Percentiles rank a stretch among this genome's conserved stretches.
Conservation (phyloP, 2,888 invertebrate genomes). For the Eilema sororculum region DNA sequence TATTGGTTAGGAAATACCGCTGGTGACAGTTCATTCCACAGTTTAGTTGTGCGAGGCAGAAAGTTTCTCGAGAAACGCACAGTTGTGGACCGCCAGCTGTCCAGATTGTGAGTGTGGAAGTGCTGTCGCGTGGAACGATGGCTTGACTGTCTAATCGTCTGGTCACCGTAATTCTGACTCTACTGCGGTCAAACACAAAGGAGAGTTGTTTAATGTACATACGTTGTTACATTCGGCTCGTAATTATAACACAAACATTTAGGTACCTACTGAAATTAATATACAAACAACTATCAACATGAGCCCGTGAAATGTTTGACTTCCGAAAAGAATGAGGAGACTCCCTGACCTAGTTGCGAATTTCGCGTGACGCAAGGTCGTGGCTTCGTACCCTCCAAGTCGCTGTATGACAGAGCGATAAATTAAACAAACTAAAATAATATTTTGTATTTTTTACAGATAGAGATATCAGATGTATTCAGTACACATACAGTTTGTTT, state of each 20-base stretch:
- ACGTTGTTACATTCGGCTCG: not conserved
- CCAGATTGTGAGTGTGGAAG: too few relatives aligned
- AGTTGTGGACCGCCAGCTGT: too few relatives aligned
- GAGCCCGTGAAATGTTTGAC: constrained; percentile 32
- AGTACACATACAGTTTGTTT: not conserved
- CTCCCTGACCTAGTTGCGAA: constrained; percentile 42
- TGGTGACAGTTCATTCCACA: too few relatives aligned
- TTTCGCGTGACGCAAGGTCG: constrained; percentile 42
- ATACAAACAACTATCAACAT: constrained; percentile 1
- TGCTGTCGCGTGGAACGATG: too few relatives aligned
- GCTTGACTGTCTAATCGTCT: not conserved
- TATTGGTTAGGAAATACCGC: too few relatives aligned
- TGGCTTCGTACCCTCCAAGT: constrained; percentile 16
- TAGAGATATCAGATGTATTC: not conserved
- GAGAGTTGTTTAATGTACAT: not conserved
- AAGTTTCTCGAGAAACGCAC: too few relatives aligned
- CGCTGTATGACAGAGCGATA: constrained; percentile 9
- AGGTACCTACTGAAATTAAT: not conserved
- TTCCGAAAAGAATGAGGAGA: constrained; percentile 21
- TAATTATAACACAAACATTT: not conserved
- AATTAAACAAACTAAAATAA: not conserved
- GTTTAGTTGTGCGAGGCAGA: too few relatives aligned
- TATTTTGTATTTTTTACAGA: not conserved
- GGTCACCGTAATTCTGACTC: not conserved
- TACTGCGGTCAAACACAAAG: not conserved